These are phyloP conservation scores for Philereme transversata DNA, from an alignment of 2,888 invertebrate genomes.

Conservation along the genomic window DNA sequence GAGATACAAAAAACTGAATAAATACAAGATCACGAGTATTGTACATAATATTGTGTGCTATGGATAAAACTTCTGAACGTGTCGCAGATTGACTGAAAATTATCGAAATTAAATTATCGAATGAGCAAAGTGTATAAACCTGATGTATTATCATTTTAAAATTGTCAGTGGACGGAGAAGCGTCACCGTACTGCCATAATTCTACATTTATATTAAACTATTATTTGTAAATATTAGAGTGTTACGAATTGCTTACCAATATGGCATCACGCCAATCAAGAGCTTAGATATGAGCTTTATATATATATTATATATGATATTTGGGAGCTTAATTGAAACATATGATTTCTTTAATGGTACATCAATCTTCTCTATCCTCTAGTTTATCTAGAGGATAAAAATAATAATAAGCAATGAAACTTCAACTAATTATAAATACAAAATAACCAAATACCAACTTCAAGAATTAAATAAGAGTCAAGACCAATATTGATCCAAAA, in stretches of 20 bases:
- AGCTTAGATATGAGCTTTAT: neutral
- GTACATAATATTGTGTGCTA: neutral
- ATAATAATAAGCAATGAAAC: too few relatives aligned
- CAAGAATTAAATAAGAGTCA: neutral
- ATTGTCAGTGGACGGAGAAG: neutral
- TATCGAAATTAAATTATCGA: too few relatives aligned
- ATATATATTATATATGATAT: too few relatives aligned
- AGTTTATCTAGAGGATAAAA: too few relatives aligned
- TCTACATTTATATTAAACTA: neutral
- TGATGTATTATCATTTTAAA: neutral
- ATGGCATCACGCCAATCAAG: neutral
- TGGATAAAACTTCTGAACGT: too few relatives aligned
- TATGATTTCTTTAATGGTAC: too few relatives aligned
- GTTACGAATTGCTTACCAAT: neutral
- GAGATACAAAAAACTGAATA: neutral
- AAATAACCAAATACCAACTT: neutral
- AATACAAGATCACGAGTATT: neutral
- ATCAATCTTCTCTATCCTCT: too few relatives aligned
- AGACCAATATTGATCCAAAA: neutral
- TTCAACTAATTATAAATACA: neutral
- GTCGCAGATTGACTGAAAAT: too few relatives aligned
- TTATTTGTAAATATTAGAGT: neutral
- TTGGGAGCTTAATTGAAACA: too few relatives aligned
- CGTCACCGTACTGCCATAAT: neutral
- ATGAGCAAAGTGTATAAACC: too few relatives aligned